These are phyloP conservation scores for Papilio polyxenes DNA, from an alignment of 1,140 invertebrate species.

Conservation along the genomic window DNA sequence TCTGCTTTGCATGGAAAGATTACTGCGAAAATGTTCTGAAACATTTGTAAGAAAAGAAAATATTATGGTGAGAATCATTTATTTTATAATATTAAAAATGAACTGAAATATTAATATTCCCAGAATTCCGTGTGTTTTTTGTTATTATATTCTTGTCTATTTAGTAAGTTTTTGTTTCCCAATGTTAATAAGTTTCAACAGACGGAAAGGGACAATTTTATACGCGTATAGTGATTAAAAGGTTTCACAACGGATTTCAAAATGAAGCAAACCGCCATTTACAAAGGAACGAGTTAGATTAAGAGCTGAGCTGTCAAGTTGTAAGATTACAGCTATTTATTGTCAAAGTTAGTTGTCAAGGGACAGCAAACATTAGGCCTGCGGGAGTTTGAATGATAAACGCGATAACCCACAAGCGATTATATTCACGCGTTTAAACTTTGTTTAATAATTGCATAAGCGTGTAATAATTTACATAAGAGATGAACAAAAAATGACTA, in stretches of 20 bases:
- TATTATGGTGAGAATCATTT: not conserved
- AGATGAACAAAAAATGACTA: too few relatives aligned
- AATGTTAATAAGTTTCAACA: too few relatives aligned
- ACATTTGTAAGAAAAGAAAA: not conserved
- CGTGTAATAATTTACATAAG: too few relatives aligned
- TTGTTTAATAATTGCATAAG: too few relatives aligned
- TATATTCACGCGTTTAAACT: not conserved
- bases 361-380: not conserved
- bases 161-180: too few relatives aligned
- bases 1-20: not conserved
- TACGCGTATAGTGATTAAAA: not conserved
- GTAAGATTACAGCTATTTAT: conserved; percentile 12
- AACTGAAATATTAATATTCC: too few relatives aligned
- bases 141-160: too few relatives aligned
- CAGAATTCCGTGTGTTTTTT: too few relatives aligned
- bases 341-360: not conserved
- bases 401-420: not conserved
- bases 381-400: conserved; percentile 1
- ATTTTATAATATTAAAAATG: too few relatives aligned
- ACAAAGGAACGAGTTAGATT: conserved; percentile 8
- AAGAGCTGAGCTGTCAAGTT: not conserved
- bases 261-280: not conserved
- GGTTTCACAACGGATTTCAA: not conserved
- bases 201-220: not conserved
- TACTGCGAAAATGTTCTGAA: not conserved